These are phyloP conservation scores for Callopanchax toddi DNA, from an alignment of 2,113 vertebrate species.

Conservation along the genomic window DNA sequence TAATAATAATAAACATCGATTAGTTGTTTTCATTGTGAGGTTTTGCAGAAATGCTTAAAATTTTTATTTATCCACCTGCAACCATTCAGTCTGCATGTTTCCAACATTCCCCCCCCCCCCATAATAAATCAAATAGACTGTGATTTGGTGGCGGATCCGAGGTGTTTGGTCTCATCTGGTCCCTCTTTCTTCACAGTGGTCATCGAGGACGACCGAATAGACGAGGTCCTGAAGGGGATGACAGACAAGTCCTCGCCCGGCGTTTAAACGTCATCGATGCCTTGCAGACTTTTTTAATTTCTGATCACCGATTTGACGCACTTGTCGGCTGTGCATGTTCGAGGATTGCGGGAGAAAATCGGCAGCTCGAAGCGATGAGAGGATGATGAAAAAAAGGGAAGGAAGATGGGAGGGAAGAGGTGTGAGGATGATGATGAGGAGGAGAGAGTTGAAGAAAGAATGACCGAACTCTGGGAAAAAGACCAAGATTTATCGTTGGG, in stretches of 20 bases:
- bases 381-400: conserved; percentile 30
- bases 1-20: too few species aligned
- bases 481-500: conserved; percentile 80
- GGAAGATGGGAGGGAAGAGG: background rate
- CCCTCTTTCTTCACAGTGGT: conserved; percentile 87
- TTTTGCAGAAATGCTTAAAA: conserved; percentile 21
- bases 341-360: conserved; percentile 79
- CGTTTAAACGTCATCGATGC: conserved; percentile 85
- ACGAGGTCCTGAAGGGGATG: conserved; percentile 98
- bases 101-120: background rate
- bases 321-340: conserved; percentile 89
- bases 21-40: too few species aligned
- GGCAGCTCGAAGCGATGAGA: conserved; percentile 76
- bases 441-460: conserved; percentile 3
- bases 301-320: conserved; percentile 88
- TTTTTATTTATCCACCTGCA: conserved; percentile 35
- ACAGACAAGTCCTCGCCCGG: conserved; percentile 95
- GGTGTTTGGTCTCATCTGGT: background rate
- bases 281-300: conserved; percentile 85
- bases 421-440: background rate
- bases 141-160: background rate
- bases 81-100: background rate
- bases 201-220: conserved; percentile 99
- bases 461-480: conserved; percentile 48
- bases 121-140: background rate